Evolutionary conservation across 2,113 vertebrate genomes (phyloP), one percentile per base, ranked within the genome.

Genomic region (Toxotes chatareus): DNA sequence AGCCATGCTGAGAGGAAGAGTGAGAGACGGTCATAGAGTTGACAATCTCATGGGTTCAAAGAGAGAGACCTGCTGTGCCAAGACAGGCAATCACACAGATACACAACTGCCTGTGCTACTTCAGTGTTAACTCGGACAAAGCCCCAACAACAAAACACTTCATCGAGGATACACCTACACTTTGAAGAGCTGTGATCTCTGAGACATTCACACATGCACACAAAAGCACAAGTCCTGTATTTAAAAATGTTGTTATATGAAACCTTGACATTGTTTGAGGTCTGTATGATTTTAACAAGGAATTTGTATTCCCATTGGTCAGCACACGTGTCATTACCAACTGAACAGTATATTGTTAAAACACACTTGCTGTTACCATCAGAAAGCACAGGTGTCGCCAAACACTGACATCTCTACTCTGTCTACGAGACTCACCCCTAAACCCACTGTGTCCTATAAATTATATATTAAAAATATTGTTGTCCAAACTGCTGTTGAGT

Each of bases 11-110:
- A 60, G 9, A 71, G 71, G 59, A 47, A 34, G 44, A 51, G 76
- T 12, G 27, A 16, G 61, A 60, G 42, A 53, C 21, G 36, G 23
- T 62, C 4, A 4, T 2, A 4, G 17, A 79, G 70, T 2, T 46
- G 53, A 61, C 76, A 36, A 32, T 61, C 31, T 75, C 47, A 32
- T 31, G 36, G 53, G 34, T 83, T 86, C 76, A 83, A 3, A 80
- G 72, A 40, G 13, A 47, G 63, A 79, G 46, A 80, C 62, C 73
- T 46, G 60, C 77, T 63, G 82, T 49, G 75, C 44, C 21, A 4
- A 67, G 46, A 78, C 74, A 79, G 27, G 31, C 56, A 69, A 5
- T 32, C 76, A 10, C 5, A 64, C 56, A 79, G 46, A 57, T 40
- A 23, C 5, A 74, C 57, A 56, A 47, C 44, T 2, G 2, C 46